Base-by-base conservation (phyloP, 2,113 vertebrate genomes). In the Spilogale gracilis region DNA sequence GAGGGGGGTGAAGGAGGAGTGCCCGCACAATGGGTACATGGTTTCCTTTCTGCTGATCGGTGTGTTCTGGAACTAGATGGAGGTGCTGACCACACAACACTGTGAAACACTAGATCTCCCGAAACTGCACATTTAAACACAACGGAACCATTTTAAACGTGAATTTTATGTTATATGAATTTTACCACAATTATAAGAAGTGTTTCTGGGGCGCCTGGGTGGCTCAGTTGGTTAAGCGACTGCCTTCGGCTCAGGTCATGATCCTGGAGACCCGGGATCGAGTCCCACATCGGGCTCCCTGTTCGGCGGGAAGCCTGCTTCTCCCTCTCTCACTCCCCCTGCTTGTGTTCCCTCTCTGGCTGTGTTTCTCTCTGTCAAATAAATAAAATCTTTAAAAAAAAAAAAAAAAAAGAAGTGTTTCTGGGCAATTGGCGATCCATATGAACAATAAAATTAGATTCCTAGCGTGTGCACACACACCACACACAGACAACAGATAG, bases 391-490 rank as follows among this genome's bases (percentile, higher is more conserved):
- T 38, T 38, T 38, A 38, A n/a, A n/a, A n/a, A n/a, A n/a, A n/a
- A n/a, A n/a, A n/a, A n/a, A n/a, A n/a, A n/a, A 56, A 2, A 38
- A 79, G 60, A 92, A 43, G 20, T n/a, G 25, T 73, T 84, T 32
- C 74, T 88, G 54, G 6, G 5, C 67, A 89, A 65, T 38, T 71
- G 54, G 27, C 58, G 81, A 52, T 11, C n/a, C 43, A 61, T 8
- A 58, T 48, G 54, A 87, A 67, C 96, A 97, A 71, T 58, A 79
- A 94, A 56, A 88, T 63, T 63, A 80, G 38, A 78, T 76, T 54
- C 73, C 38, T 69, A 21, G n/a, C 21, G 16, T 10, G 8, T 50
- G 17, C 2, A 14, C 10, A 1, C 73, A 12, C 9, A 25, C 45
- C 25, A 10, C 56, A 25, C 32, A 25, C 56, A 30, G 14, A 52